A percentile compares a stretch with the other conserved stretches of the same genome.
These are phyloP conservation scores for Synanthedon myopaeformis DNA, from an alignment of 2,888 invertebrate genomes.

Conservation along the genomic window DNA sequence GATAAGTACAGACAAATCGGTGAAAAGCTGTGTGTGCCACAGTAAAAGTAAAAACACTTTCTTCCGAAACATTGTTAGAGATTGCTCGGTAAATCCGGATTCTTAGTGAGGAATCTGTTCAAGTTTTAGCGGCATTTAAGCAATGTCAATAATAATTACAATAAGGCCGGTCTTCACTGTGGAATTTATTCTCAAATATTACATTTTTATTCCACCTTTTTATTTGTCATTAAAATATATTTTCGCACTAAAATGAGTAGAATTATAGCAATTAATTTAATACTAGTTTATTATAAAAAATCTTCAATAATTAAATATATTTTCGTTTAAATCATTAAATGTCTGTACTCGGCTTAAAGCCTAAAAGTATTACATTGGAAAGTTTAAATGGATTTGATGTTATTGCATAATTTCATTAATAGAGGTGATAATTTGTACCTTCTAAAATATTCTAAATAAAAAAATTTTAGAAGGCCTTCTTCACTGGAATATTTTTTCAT, in stretches of 20 bases:
- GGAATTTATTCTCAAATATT: not conserved
- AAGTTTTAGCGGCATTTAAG: not conserved
- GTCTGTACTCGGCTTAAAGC: not conserved
- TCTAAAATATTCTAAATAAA: too few relatives aligned
- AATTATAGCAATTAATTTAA: too few relatives aligned
- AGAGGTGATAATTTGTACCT: not conserved
- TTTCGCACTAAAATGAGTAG: too few relatives aligned
- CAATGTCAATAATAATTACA: not conserved
- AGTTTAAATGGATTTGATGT: not conserved
- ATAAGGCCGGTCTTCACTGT: not conserved
- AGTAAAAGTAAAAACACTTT: conserved; percentile 59
- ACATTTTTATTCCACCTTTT: too few relatives aligned
- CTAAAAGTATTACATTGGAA: not conserved
- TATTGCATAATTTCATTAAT: not conserved
- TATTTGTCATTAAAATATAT: too few relatives aligned
- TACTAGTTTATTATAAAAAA: too few relatives aligned
- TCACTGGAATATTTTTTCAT: too few relatives aligned
- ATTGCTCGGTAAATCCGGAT: conserved; percentile 18
- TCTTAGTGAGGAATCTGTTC: conserved; percentile 1
- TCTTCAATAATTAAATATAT: too few relatives aligned
- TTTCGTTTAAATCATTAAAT: too few relatives aligned
- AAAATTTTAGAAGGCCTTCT: too few relatives aligned
- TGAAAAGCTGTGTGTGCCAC: conserved; percentile 39
- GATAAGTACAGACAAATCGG: conserved; percentile 45
- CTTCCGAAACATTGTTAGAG: conserved; percentile 23